Evolutionary conservation across 2,797 vertebrate species (phyloP), one percentile per base, ranked within the genome.

Genomic region (Halcyon leucocephala): DNA sequence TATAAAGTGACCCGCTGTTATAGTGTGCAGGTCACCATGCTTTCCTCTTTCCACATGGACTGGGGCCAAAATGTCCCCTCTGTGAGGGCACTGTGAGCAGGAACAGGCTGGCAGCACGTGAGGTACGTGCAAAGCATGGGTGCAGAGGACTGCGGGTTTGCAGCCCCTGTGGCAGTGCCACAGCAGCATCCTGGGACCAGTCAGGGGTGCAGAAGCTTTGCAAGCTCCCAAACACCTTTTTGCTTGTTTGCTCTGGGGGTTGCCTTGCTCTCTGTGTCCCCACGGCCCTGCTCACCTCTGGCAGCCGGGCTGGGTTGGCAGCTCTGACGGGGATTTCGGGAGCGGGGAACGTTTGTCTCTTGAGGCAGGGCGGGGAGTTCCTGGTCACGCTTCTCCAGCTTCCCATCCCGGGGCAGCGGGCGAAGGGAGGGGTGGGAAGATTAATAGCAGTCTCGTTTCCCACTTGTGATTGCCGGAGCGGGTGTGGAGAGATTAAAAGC

Each of bases 61-160:
- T 4, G 2, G 52, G 73, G 62, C 9, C 0, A 3, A 19, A 48
- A 41, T 0, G 0, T 39, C 29, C 41, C 39, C 29, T 48, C n/a
- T 61, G 31, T 0, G 1, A 65, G 78, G 73, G 35, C 64, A 13
- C 22, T 2, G 42, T 24, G 54, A 33, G 44, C 44, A 49, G 42
- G 5, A 52, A 0, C 0, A 8, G 55, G 44, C 65, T 81, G 79
- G 55, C 39, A 12, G 24, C 15, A 4, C 6, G 41, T 66, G 35
- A 7, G 26, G 28, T 35, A 37, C 17, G 10, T 7, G 28, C 73
- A 29, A 4, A 41, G 49, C 9, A 29, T 21, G 33, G 29, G 5
- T 17, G 35, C 48, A 15, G 16, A 1, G 6, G 57, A 25, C 64
- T 81, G 66, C 17, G 52, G 39, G 15, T 81, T 33, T 55, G 74